Evolutionary conservation across 2,888 invertebrate species (phyloP), one percentile per base, ranked within the genome.

Genomic region (Cartodere bifasciata): DNA sequence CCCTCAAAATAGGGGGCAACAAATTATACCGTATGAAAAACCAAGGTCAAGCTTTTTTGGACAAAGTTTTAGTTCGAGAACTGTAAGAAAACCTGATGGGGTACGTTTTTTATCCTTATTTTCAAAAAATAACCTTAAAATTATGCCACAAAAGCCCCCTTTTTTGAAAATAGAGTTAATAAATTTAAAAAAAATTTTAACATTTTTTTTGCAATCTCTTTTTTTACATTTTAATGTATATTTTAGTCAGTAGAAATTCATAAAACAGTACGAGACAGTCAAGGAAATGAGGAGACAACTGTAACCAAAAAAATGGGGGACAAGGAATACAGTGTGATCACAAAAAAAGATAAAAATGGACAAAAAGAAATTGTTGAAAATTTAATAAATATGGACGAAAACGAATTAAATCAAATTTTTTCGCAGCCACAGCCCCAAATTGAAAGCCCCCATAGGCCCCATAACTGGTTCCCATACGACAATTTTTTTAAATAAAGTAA

Each of bases 231-330:
- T n/a, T n/a, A n/a, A n/a, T n/a, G n/a, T 29, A 35, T 40, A 11
- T 46, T 52, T 32, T 31, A 61, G 60, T 60, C 63, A 13, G 53
- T 67, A 33, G 72, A 74, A 55, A 66, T 68, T 15, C 65, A 64
- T 24, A 63, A 61, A 44, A 63, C 66, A 12, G 56, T 70, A 2
- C 61, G 57, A 44, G 73, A 75, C 43, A 64, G 62, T 7, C 56
- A 67, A 22, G 75, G 75, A 1, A 71, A 70, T 43, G 63, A 67
- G 41, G 68, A 70, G 43, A 70, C 66, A 7, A 70, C 64, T n/a
- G 52, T 72, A 16, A 70, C 67, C 3, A 41, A 40, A 21, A 48
- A 42, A 45, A 31, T 49, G 6, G 56, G 52, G 2, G 52, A 57
- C 37, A 53, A 56, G 43, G 56, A 59, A 43, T 52, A 58, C 35